Conservation (phyloP, 2,888 invertebrate species). For the Aromia moschata region DNA sequence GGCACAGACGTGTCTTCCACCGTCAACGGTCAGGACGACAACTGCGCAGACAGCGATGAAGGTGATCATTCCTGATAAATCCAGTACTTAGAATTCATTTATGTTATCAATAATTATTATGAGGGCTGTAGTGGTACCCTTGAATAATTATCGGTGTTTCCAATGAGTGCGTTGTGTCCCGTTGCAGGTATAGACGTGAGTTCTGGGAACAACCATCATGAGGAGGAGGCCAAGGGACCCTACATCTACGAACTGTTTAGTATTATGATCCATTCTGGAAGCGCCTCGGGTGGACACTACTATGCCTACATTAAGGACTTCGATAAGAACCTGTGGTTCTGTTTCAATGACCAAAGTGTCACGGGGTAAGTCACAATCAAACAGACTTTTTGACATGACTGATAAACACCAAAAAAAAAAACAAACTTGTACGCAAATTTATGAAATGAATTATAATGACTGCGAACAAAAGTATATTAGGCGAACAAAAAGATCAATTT, state of each 20-base stretch:
- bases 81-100: too few species aligned
- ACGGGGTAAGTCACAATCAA: conserved; percentile 38
- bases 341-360: conserved; percentile 89
- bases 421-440: too few species aligned
- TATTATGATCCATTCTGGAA: conserved; percentile 92
- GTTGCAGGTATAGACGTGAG: conserved; percentile 70
- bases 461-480: too few species aligned
- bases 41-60: conserved; percentile 72
- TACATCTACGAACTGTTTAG: conserved; percentile 88
- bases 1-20: conserved; percentile 62
- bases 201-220: conserved; percentile 65
- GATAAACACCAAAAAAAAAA: not conserved
- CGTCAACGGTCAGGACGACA: conserved; percentile 59
- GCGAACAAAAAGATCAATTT: too few species aligned
- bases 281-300: conserved; percentile 90
- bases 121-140: not conserved
- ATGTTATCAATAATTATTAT: too few species aligned
- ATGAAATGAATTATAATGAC: too few species aligned
- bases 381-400: not conserved
- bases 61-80: conserved; percentile 46
- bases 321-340: conserved; percentile 79
- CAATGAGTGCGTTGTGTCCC: conserved; percentile 15
- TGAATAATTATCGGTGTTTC: not conserved
- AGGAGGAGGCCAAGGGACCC: conserved; percentile 72
- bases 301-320: conserved; percentile 90